Base-by-base conservation (phyloP, 2,113 vertebrate species). In the Chaetodon auriga region DNA sequence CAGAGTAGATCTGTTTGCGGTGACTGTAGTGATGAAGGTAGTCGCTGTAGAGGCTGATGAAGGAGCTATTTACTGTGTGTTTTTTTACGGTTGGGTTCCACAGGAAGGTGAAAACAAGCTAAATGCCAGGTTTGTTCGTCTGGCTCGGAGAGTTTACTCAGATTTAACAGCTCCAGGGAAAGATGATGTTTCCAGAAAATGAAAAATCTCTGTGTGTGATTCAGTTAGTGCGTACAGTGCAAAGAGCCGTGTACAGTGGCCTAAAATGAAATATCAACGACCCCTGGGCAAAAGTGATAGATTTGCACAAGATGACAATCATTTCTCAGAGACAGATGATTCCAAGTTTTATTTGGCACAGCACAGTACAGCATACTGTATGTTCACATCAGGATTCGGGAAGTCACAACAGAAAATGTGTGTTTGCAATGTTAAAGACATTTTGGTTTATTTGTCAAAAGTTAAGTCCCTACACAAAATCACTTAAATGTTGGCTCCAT, bases 261-360 rank as follows among this genome's bases (percentile, higher is more conserved):
- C 38, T 25, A 0, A 55, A 35, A 7, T 5, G 41, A 55, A 18
- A 25, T 68, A 1, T 38, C 0, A 48, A 1, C 16, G 14, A 35
- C 0, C 13, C 7, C 13, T 6, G 12, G 2, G 68, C 2, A 70
- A 25, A 58, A 10, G 21, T 55, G 25, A 49, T 30, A 38, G 64
- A 15, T 60, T 53, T 49, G 11, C 15, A 38, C 19, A 57, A 6
- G 6, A 8, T 6, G 38, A 41, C 45, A 78, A 73, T 51, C 6
- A 82, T 43, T 46, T 53, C 23, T 68, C 83, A 80, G 72, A 89
- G 72, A 76, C 64, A 1, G 64, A 85, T 75, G 75, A 86, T 90
- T 92, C 87, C 87, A 89, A 61, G 77, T 90, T 93, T 93, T 93
- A 94, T 94, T 94, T 87, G 72, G 75, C 75, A 65, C 81, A 75